phyloP scores from a whole-genome alignment of 2,888 invertebrate species.

The Troides helena region DNA sequence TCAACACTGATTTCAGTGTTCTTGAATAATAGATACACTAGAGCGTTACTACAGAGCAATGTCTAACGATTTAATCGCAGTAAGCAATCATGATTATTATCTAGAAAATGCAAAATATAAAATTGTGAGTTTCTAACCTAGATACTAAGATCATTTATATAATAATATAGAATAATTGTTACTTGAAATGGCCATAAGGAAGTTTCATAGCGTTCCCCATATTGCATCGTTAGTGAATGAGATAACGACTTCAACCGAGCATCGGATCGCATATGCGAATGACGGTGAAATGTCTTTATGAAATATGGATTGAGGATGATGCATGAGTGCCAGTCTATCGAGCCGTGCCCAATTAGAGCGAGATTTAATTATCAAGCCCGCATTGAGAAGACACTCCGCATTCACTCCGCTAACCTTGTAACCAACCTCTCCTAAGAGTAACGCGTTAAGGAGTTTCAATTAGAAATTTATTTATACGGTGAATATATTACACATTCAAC shows the following conservation, averaged over 20 bases:
- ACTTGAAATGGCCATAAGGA: neutral
- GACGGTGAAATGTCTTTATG: conserved; percentile 33
- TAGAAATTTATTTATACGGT: neutral
- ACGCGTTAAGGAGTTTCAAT: conserved; percentile 12
- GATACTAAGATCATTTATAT: too few relatives aligned
- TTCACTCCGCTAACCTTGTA: conserved; percentile 25
- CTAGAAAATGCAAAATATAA: too few relatives aligned
- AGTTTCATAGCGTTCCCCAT: conserved; percentile 10
- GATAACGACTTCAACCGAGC: conserved; percentile 28
- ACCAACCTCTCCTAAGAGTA: conserved; percentile 15
- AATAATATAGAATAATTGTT: neutral
- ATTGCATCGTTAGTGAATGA: conserved; percentile 20
- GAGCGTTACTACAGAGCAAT: too few relatives aligned
- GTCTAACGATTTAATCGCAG: too few relatives aligned
- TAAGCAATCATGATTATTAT: too few relatives aligned
- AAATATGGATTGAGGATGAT: conserved; percentile 32
- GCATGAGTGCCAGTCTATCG: conserved; percentile 35
- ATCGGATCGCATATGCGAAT: conserved; percentile 30
- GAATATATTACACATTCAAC: neutral
- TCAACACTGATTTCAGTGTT: too few relatives aligned
- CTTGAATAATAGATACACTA: too few relatives aligned
- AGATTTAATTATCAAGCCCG: conserved; percentile 55
- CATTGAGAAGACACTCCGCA: conserved; percentile 38
- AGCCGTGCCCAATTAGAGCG: conserved; percentile 48
- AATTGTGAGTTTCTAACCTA: too few relatives aligned